Evolutionary conservation across 2,797 vertebrate genomes (phyloP).

Genomic region (Odontamblyopus rebecca): DNA sequence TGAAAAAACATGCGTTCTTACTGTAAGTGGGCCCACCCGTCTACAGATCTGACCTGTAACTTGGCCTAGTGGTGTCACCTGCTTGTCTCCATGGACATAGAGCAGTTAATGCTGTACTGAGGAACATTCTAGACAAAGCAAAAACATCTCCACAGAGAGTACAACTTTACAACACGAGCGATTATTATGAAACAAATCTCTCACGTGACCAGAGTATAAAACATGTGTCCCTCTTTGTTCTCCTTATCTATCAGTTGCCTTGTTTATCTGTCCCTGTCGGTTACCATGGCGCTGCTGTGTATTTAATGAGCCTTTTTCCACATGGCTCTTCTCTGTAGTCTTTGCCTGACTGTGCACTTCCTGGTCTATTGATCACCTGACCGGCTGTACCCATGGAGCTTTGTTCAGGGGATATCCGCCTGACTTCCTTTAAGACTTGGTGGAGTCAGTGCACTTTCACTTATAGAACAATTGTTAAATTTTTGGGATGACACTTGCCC

Average conservation of each 20-base stretch:
- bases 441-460: slow-evolving; percentile 38
- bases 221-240: neutral
- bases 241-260: slow-evolving; percentile 15
- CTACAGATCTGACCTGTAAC: no score
- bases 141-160: neutral
- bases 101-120: neutral
- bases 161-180: neutral
- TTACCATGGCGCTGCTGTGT: slow-evolving; percentile 48
- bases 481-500: slow-evolving; percentile 3
- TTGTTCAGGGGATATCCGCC: slow-evolving; percentile 57
- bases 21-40: neutral
- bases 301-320: slow-evolving; percentile 53
- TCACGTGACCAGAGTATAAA: no score
- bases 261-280: slow-evolving; percentile 1
- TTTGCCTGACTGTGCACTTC: slow-evolving; percentile 59
- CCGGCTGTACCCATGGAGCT: slow-evolving; percentile 51
- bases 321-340: slow-evolving; percentile 22
- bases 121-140: neutral
- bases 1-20: neutral
- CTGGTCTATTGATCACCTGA: slow-evolving; percentile 41
- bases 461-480: neutral
- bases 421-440: slow-evolving; percentile 45
- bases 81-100: neutral
- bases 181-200: neutral
- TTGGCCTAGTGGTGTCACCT: neutral